Evolutionary conservation across 1,140 invertebrate genomes (phyloP), one percentile per base, ranked within the genome.

Genomic region (Drosophila kanapiae): DNA sequence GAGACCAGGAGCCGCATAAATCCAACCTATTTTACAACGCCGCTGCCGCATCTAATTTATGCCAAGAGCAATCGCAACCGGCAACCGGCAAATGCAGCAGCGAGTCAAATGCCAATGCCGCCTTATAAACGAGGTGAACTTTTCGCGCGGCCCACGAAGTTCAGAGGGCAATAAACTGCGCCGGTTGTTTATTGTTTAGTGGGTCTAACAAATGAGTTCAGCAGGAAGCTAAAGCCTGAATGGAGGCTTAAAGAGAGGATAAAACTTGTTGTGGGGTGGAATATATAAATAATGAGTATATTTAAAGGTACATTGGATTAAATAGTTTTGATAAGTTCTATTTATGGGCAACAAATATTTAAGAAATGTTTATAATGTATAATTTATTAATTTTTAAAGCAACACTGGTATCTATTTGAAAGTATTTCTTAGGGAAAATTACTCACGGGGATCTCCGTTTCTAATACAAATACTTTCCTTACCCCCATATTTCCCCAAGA

Each of bases 131-230:
- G 74, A 82, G 74, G 67, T 82, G 60, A 78, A 74, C 62, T 78
- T 56, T 69, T 63, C 38, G 48, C 59, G 38, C n/a, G 49, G 53
- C 13, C 57, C 59, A 43, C 64, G 64, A 70, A 90, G 85, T 88
- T 88, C 85, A 88, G 75, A 88, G 85, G 75, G 85, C 85, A 88
- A 88, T 71, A 85, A 88, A 90, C 85, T 72, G 68, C 35, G 11
- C 6, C 10, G 42, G 23, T 72, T 49, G 67, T 72, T 72, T 72
- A 60, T 49, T 70, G 64, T 71, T 70, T 33, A 67, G 35, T 65
- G 37, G 35, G 60, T 47, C 61, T 49, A 69, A 27, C 68, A 69
- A 71, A 71, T 57, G 40, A 57, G 35, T 37, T 29, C 11, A 29
- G 16, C 16, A 31, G 64, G 42, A 71, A 71, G 51, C 48, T 71